Conservation (phyloP, 2,888 invertebrate genomes). For the Sesia apiformis region DNA sequence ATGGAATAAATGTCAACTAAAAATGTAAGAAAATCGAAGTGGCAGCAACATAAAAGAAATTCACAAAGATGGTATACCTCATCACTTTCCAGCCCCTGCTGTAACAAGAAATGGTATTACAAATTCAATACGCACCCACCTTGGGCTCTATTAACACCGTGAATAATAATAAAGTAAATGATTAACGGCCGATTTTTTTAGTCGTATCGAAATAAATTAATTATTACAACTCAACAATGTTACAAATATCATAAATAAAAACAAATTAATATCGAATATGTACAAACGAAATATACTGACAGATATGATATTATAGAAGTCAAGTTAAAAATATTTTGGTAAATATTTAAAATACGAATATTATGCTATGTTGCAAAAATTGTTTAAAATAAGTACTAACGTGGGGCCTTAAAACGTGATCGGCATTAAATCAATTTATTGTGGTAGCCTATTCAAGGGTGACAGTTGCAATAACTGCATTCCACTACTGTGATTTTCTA, state of each 20-base stretch:
- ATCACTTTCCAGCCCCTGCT: constrained; percentile 95
- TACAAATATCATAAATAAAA: background rate
- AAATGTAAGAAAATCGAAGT: constrained; percentile 64
- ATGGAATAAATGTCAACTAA: constrained; percentile 67
- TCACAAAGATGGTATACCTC: constrained; percentile 83
- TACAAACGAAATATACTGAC: constrained; percentile 1
- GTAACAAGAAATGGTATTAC: constrained; percentile 78
- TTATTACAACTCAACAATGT: background rate
- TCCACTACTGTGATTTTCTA: constrained; percentile 51
- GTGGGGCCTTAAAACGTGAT: constrained; percentile 37
- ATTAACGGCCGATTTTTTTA: constrained; percentile 1
- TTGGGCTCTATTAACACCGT: constrained; percentile 59
- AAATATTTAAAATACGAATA: background rate
- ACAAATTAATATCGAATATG: background rate
- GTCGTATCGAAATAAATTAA: background rate
- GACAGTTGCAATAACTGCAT: constrained; percentile 54
- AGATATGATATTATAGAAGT: background rate
- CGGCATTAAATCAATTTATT: constrained; percentile 23
- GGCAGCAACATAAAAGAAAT: constrained; percentile 74
- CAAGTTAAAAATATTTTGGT: background rate
- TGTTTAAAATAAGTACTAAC: constrained; percentile 5
- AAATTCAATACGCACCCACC: constrained; percentile 74
- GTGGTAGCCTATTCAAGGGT: constrained; percentile 40
- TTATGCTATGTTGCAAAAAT: background rate
- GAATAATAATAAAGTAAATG: constrained; percentile 17